A percentile compares a stretch with the other conserved stretches of the same genome.
phyloP scores from a whole-genome alignment of 2,797 vertebrate genomes.

The Gobionotothen gibberifrons region DNA sequence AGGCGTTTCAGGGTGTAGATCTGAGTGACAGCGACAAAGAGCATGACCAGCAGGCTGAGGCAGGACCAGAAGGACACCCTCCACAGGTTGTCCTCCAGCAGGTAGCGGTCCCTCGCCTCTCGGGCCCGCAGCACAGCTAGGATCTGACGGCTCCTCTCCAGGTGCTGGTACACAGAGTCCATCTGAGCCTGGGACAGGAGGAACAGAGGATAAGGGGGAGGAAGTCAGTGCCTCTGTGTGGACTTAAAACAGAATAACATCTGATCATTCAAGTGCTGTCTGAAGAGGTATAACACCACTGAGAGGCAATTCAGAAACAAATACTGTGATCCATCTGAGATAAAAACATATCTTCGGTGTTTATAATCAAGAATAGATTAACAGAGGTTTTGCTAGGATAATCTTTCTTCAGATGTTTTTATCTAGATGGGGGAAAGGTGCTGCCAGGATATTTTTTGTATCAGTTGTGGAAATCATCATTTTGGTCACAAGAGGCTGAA shows the following conservation, averaged over 20 bases:
- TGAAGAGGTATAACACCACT: neutral
- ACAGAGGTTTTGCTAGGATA: no score
- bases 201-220: neutral
- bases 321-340: no score
- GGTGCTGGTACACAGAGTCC: constrained; percentile 80
- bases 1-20: constrained; percentile 87
- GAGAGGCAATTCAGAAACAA: no score
- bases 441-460: no score
- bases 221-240: neutral
- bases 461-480: no score
- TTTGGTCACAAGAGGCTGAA: no score
- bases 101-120: constrained; percentile 89
- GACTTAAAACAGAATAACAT: neutral
- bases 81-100: constrained; percentile 90
- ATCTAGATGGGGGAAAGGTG: no score
- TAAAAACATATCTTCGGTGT: no score
- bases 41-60: constrained; percentile 83
- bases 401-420: no score
- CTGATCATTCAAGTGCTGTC: neutral
- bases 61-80: constrained; percentile 93
- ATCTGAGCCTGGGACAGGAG: constrained; percentile 79
- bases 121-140: constrained; percentile 85
- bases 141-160: constrained; percentile 86
- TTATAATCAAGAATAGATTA: no score
- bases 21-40: constrained; percentile 85